Percentiles rank a stretch among this genome's conserved stretches.
These are phyloP conservation scores for Chloroceryle amazona DNA, from an alignment of 2,797 vertebrate species.

Conservation along the genomic window DNA sequence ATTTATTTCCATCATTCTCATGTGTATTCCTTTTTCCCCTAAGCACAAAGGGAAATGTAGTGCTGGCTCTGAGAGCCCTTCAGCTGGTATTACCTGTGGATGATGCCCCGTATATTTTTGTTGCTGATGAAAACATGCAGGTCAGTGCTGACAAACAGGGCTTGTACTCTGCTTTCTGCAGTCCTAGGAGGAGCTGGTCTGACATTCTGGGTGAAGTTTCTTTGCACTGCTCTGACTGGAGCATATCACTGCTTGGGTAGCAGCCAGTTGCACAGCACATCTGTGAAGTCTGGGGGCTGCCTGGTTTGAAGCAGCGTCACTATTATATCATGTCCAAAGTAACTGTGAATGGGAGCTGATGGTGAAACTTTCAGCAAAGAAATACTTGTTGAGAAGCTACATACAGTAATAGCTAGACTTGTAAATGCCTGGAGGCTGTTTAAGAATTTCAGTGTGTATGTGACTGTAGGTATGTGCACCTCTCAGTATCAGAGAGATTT, in stretches of 20 bases:
- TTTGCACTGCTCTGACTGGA: not conserved
- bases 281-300: slow-evolving; percentile 13
- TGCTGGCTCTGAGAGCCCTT: not conserved
- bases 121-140: not conserved
- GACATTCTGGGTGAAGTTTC: not conserved
- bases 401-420: not conserved
- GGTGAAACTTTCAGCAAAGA: not conserved
- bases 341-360: slow-evolving; percentile 23
- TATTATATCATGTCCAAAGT: slow-evolving; percentile 9
- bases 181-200: not conserved
- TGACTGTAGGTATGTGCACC: no score
- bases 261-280: not conserved
- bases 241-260: not conserved
- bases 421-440: not conserved
- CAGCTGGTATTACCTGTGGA: not conserved
- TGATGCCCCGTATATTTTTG: not conserved
- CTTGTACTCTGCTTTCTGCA: not conserved
- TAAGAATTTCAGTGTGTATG: no score
- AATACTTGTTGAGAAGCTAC: not conserved
- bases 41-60: not conserved
- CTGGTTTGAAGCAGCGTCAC: not conserved
- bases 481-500: no score
- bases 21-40: not conserved
- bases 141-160: slow-evolving; percentile 1
- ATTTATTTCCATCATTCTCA: not conserved